Percentiles rank a stretch among this genome's conserved stretches.
Evolutionary conservation across 2,797 vertebrate genomes (phyloP).

Genomic region (Fundulus diaphanus): DNA sequence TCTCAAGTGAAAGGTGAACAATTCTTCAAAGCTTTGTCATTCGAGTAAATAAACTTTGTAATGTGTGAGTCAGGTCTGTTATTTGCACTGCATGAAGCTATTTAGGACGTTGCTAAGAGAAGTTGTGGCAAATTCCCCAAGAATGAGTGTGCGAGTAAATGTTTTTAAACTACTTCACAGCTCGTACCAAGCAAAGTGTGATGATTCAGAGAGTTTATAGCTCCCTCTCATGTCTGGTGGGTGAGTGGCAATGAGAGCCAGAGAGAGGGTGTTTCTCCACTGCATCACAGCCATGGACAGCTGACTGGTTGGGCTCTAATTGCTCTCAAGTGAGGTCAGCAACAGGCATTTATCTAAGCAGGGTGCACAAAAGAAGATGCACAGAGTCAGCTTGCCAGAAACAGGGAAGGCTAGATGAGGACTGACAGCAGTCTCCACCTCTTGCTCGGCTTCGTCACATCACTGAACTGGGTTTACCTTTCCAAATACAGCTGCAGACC

Average conservation of each 20-base stretch:
- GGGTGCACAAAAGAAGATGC: conserved; percentile 88
- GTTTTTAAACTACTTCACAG: conserved; percentile 63
- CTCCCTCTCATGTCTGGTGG: conserved; percentile 92
- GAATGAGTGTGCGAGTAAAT: conserved; percentile 56
- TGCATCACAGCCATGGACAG: conserved; percentile 85
- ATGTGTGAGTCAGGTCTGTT: conserved; percentile 31
- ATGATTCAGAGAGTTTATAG: conserved; percentile 82
- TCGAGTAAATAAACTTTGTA: conserved; percentile 21
- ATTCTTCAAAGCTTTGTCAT: conserved; percentile 46
- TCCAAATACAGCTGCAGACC: conserved; percentile 42
- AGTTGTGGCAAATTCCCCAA: conserved; percentile 32
- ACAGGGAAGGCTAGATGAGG: conserved; percentile 88
- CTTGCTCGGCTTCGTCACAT: conserved; percentile 83
- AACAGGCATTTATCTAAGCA: conserved; percentile 96
- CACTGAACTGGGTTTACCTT: conserved; percentile 60
- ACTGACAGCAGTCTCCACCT: conserved; percentile 86
- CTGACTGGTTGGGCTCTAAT: conserved; percentile 98
- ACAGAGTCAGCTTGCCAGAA: conserved; percentile 83
- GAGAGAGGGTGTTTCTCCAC: conserved; percentile 72
- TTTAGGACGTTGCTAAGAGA: conserved; percentile 37
- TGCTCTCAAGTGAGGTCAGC: conserved; percentile 99
- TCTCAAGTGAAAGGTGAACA: conserved; percentile 55
- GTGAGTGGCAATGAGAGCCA: conserved; percentile 80
- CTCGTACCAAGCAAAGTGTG: conserved; percentile 59
- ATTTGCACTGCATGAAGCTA: conserved; percentile 9